Evolutionary conservation across 2,113 vertebrate genomes (phyloP).

Genomic region (Esox niger): DNA sequence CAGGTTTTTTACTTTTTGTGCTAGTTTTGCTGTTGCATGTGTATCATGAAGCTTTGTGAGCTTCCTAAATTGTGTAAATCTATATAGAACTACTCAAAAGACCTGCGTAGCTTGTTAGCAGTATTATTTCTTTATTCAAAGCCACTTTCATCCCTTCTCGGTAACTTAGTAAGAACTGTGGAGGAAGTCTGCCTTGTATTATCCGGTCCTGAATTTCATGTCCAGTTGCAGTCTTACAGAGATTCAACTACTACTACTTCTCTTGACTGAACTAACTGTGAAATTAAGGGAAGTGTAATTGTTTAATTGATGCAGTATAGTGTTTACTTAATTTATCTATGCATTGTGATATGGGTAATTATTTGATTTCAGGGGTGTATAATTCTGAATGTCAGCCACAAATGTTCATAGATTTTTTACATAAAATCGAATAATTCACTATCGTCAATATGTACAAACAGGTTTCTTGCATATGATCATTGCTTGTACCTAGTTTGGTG

Average conservation of each 20-base stretch:
- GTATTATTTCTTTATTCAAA: conserved; percentile 71
- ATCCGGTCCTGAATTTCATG: conserved; percentile 42
- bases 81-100: conserved; percentile 44
- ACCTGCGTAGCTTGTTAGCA: conserved; percentile 70
- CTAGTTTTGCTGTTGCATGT: conserved; percentile 31
- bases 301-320: conserved; percentile 83
- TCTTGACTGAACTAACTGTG: conserved; percentile 77
- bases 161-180: conserved; percentile 55
- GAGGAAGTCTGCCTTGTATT: conserved; percentile 40
- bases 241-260: conserved; percentile 54
- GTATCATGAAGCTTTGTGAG: neutral
- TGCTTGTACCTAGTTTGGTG: neutral
- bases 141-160: conserved; percentile 75
- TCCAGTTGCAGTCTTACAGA: conserved; percentile 51
- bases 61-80: conserved; percentile 23
- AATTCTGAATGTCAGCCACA: conserved; percentile 75
- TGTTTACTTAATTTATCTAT: conserved; percentile 90
- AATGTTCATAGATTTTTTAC: conserved; percentile 25
- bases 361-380: conserved; percentile 78
- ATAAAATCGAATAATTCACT: conserved; percentile 33
- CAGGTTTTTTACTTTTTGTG: conserved; percentile 19
- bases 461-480: conserved; percentile 32
- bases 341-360: conserved; percentile 85
- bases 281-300: conserved; percentile 72
- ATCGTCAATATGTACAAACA: conserved; percentile 36